Base-by-base conservation (phyloP, 2,888 invertebrate species). In the Andrena bicolor region DNA sequence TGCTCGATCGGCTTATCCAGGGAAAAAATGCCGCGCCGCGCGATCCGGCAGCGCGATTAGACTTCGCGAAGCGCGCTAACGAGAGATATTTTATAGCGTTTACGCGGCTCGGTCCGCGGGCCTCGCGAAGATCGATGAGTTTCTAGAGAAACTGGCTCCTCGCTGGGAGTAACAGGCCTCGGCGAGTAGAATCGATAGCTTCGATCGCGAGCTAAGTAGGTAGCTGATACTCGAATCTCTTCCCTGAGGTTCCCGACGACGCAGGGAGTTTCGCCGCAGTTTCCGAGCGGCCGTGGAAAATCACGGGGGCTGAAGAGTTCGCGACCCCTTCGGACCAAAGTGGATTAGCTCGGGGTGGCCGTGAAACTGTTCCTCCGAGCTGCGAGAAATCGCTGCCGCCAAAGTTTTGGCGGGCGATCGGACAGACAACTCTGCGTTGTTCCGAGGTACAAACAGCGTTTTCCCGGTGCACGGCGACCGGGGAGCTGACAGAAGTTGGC, bases 401-500 rank as follows among this genome's bases (percentile, higher is more conserved):
- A 53, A 53, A 10, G 53, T 20, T 26, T 56, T 2, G 76, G 48
- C 53, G 58, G 35, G 28, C 56, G 23, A 32, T 26, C 32, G 20
- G 60, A 2, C 65, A 28, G 61, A 53, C 49, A 51, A 30, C 30
- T 63, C 63, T 20, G 0, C 41, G 69, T 53, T 65, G 16, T 26
- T 30, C 10, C 13, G 35, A 8, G 30, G 16, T 26, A 20, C 32
- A 48, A 53, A 73, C 65, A 53, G 28, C 10, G 51, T 26, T 61
- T 77, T 53, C 49, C 66, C 28, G 48, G 51, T 66, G 66, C 49
- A 61, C 60, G 20, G 28, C 26, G 35, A 26, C n/a, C n/a, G 64
- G 74, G 66, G 63, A 51, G 63, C 74, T 48, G 78, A 83, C 76
- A 78, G 77, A 86, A 85, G 81, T 80, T 79, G 72, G 73, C 48